phyloP scores from a whole-genome alignment of 2,113 vertebrate species.

The Eretmochelys imbricata region DNA sequence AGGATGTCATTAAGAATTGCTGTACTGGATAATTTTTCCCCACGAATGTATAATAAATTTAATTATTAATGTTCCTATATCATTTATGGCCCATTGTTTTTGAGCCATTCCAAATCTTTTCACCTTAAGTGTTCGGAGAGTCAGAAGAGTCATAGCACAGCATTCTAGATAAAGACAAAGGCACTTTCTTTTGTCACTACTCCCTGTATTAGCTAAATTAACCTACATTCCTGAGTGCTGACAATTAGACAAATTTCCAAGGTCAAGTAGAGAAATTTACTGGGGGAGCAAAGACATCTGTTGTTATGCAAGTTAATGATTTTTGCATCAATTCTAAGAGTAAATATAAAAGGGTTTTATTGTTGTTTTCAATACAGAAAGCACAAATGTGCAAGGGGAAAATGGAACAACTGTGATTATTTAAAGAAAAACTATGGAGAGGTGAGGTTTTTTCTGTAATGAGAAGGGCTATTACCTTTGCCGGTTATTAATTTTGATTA shows the following conservation, averaged over 20 bases:
- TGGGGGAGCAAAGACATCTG: neutral
- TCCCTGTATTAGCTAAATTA: neutral
- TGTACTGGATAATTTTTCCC: conserved; percentile 8
- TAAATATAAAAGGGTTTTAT: neutral
- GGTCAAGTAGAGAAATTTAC: conserved; percentile 1
- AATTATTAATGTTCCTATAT: conserved; percentile 57
- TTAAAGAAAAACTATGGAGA: neutral
- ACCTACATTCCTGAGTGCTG: neutral
- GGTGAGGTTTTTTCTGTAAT: neutral
- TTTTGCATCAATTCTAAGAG: neutral
- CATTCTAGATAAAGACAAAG: conserved; percentile 23
- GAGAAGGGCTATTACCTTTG: neutral
- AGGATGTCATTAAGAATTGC: conserved; percentile 72
- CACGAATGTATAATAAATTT: conserved; percentile 37
- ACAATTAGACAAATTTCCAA: conserved; percentile 12
- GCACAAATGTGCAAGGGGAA: neutral
- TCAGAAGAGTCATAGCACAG: conserved; percentile 14
- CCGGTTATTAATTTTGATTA: conserved; percentile 10
- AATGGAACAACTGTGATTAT: neutral
- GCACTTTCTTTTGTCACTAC: neutral
- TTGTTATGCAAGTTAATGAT: neutral
- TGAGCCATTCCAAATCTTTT: conserved; percentile 53
- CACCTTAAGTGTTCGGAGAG: conserved; percentile 46
- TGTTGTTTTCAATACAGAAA: neutral
- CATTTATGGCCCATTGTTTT: conserved; percentile 64